Evolutionary conservation across 2,888 invertebrate genomes (phyloP).

Genomic region (Pollenia angustigena): DNA sequence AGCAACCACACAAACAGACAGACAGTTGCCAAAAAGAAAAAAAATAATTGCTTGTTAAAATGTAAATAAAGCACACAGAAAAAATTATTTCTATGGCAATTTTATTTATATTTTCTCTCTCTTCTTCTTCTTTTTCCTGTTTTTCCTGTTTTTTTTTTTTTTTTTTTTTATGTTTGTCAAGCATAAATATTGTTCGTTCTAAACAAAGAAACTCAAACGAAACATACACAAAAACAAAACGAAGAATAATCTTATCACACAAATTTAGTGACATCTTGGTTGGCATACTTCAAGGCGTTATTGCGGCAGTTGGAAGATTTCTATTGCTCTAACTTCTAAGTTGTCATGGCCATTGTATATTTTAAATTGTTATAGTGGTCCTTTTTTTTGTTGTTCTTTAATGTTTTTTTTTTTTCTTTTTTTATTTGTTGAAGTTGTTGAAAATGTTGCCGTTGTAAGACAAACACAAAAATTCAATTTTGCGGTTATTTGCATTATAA

Average conservation of each 20-base stretch:
- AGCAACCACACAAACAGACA: background rate
- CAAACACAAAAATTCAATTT: constrained; percentile 60
- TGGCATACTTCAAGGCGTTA: constrained; percentile 31
- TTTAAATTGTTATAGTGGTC: constrained; percentile 29
- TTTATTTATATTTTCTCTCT: background rate
- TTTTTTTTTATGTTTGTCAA: constrained; percentile 32
- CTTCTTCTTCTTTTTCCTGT: background rate
- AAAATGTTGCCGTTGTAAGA: constrained; percentile 25
- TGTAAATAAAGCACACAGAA: background rate
- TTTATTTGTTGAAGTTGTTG: background rate
- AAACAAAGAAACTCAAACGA: constrained; percentile 6
- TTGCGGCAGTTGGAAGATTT: background rate
- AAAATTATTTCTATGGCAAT: background rate
- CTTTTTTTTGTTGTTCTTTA: constrained; percentile 6
- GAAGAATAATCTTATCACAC: constrained; percentile 5
- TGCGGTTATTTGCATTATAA: constrained; percentile 58
- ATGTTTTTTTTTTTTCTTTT: background rate
- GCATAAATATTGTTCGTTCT: constrained; percentile 10
- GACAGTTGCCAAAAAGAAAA: constrained; percentile 3
- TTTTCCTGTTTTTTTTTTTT: background rate
- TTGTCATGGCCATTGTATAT: constrained; percentile 39
- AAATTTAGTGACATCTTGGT: constrained; percentile 43
- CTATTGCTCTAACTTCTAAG: background rate
- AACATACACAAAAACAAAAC: background rate
- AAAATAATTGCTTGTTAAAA: constrained; percentile 53